These are phyloP conservation scores for Siniperca chuatsi DNA, from an alignment of 2,113 vertebrate species.

Conservation along the genomic window DNA sequence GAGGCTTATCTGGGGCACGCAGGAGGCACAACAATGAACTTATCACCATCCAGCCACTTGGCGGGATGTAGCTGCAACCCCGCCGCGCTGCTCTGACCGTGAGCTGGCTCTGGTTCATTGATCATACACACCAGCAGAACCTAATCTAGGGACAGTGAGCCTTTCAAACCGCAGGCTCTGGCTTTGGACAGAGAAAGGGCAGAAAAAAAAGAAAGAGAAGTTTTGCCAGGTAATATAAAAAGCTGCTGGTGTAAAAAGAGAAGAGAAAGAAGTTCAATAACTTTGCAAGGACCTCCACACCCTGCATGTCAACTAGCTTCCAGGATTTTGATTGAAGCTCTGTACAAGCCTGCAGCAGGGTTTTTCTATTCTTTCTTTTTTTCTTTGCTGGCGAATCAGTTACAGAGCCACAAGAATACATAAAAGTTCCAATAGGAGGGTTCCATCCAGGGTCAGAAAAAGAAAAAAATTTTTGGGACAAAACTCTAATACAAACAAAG, in stretches of 20 bases:
- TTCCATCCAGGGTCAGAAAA: conserved; percentile 49
- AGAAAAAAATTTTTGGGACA: conserved; percentile 33
- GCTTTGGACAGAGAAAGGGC: conserved; percentile 32
- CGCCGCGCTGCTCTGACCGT: conserved; percentile 54
- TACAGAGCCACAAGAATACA: conserved; percentile 72
- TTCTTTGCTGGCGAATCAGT: conserved; percentile 68
- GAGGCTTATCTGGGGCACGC: conserved; percentile 77
- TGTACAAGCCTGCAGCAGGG: conserved; percentile 62
- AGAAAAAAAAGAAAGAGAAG: conserved; percentile 24
- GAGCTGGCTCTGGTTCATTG: conserved; percentile 69
- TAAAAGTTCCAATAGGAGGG: conserved; percentile 62
- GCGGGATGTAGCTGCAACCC: conserved; percentile 69
- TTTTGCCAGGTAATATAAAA: conserved; percentile 72
- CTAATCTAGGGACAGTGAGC: conserved; percentile 76
- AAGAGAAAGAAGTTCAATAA: conserved; percentile 74
- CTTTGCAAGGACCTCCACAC: conserved; percentile 67
- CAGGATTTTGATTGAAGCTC: conserved; percentile 75
- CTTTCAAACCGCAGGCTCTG: conserved; percentile 67
- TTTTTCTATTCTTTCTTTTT: conserved; percentile 57
- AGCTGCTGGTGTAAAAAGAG: conserved; percentile 36
- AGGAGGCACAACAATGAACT: conserved; percentile 80
- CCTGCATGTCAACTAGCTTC: conserved; percentile 77
- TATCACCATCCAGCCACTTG: conserved; percentile 74
- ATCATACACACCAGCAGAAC: conserved; percentile 74
- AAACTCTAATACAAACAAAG: conserved; percentile 63